Conservation (phyloP, 2,113 vertebrate species). For the Caloenas nicobarica region DNA sequence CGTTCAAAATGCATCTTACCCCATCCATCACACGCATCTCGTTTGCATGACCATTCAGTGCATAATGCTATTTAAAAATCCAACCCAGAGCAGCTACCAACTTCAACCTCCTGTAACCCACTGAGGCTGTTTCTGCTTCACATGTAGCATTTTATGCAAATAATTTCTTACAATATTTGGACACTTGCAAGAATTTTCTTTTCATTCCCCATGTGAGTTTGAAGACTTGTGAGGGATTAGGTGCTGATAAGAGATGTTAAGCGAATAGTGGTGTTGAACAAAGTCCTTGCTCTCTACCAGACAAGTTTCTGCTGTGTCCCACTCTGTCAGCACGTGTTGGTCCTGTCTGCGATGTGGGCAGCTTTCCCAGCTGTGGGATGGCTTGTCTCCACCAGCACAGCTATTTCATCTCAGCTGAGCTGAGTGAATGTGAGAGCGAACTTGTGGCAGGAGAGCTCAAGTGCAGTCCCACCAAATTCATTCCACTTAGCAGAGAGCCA, state of each 20-base stretch:
- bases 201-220: neutral
- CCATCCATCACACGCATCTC: neutral
- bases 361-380: neutral
- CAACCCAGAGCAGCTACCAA: neutral
- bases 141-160: slow-evolving; percentile 39
- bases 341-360: accelerated
- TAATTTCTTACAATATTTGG: neutral
- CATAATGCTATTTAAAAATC: slow-evolving; percentile 22
- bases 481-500: neutral
- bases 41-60: neutral
- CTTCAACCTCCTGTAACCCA: slow-evolving; percentile 10
- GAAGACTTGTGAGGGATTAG: neutral
- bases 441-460: neutral
- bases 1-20: neutral
- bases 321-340: accelerated
- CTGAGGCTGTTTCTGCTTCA: neutral
- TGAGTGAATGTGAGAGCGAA: neutral
- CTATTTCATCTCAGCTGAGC: neutral
- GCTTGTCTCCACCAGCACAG: neutral
- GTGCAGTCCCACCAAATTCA: neutral
- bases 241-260: neutral
- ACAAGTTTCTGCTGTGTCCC: neutral
- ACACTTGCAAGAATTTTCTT: neutral
- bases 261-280: neutral
- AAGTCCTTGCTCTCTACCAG: neutral